Percentiles rank a stretch among this genome's conserved stretches.
Conservation (phyloP, 2,113 vertebrate genomes). For the Mustela lutreola region DNA sequence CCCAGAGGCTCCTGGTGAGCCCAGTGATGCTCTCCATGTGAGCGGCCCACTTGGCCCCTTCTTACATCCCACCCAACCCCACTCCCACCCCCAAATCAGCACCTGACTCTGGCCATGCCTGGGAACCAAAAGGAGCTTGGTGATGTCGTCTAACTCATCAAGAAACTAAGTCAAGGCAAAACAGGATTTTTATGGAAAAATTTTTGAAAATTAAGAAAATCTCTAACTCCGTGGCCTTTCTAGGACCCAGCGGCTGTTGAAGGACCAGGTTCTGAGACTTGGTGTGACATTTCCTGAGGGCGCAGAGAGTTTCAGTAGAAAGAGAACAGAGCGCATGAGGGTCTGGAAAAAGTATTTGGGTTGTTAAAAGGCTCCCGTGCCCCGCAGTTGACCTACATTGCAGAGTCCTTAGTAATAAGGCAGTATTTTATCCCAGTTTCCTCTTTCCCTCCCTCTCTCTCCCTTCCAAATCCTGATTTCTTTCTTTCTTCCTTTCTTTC, state of each 20-base stretch:
- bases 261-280: not conserved
- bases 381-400: not conserved
- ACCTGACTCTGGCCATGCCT: not conserved
- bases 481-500: not conserved
- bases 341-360: constrained; percentile 76
- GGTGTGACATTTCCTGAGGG: not conserved
- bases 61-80: not conserved
- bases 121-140: not conserved
- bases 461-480: not conserved
- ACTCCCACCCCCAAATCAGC: not conserved
- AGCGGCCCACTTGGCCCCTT: not conserved
- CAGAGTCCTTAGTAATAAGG: constrained; percentile 56
- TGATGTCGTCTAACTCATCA: not conserved
- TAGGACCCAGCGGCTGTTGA: not conserved
- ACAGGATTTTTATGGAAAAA: not conserved
- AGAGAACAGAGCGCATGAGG: not conserved
- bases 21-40: too few species aligned
- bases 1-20: not conserved
- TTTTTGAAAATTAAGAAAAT: not conserved
- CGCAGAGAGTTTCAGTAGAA: not conserved
- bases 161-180: not conserved
- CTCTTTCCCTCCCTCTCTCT: not conserved
- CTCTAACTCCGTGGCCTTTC: not conserved
- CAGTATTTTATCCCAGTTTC: constrained; percentile 74
- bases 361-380: constrained; percentile 65